Evolutionary conservation across 2,797 vertebrate species (phyloP), one percentile per base, ranked within the genome.

Genomic region (Syndactyla subalaris): DNA sequence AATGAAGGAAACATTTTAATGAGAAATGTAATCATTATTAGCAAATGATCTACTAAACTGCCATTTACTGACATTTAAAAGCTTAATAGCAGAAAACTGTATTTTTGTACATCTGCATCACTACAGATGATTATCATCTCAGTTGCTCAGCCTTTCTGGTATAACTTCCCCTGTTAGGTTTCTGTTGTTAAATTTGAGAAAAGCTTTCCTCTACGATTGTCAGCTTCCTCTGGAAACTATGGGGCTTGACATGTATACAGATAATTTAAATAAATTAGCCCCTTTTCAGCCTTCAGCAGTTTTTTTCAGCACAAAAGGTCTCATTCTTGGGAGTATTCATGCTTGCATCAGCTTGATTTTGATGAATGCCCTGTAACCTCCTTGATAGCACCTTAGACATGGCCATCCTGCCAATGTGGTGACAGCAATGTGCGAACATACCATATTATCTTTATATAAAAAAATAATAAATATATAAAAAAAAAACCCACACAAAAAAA

Each of bases 11-110:
- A 98, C 97, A 98, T 98, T 98, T 98, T 98, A 98, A 98, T 98
- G 97, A 98, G 98, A 98, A 98, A 98, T 97, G 97, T 98, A 98
- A 98, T 98, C 97, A 97, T 98, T 98, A 98, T 98, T 98, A 98
- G 97, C 96, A 98, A 98, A 98, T 98, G 97, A 98, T 98, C 97
- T 97, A 97, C 98, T 97, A 97, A 98, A 97, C 96, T 97, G 98
- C 96, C 97, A 98, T 98, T 98, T 97, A 96, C 96, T 98, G 97
- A 98, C 97, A 98, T 98, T 98, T 98, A 98, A 98, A 97, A 97
- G 93, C 96, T 97, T 97, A 97, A 97, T 61, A 95, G 96, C 94
- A 96, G 91, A 97, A 97, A 97, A 91, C 95, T 93, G 39, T 95
- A 88, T 96, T 98, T 97, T 96, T 93, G 82, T 94, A 88, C 81